phyloP scores from a whole-genome alignment of 2,797 vertebrate species.

The Buphagus erythrorhynchus region DNA sequence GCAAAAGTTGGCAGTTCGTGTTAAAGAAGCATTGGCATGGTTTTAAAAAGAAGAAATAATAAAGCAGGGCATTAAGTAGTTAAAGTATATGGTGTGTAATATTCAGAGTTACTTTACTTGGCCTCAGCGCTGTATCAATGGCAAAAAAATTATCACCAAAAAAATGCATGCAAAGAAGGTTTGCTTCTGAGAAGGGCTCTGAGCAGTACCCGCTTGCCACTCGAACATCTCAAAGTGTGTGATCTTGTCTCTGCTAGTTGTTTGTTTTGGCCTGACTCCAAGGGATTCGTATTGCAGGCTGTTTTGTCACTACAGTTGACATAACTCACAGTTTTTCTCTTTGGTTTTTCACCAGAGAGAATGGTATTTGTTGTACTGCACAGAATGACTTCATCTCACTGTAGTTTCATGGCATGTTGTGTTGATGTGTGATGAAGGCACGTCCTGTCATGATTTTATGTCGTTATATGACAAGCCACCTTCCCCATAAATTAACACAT shows the following conservation, averaged over 20 bases:
- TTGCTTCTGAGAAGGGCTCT: neutral
- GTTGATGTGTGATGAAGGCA: conserved; percentile 29
- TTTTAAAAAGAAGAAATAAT: neutral
- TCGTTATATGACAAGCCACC: neutral
- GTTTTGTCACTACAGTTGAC: conserved; percentile 48
- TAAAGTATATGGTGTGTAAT: neutral
- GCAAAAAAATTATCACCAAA: conserved; percentile 41
- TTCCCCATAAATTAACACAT: conserved; percentile 46
- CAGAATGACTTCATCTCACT: neutral
- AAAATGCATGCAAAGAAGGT: neutral
- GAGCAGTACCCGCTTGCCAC: neutral
- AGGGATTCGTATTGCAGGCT: conserved; percentile 12
- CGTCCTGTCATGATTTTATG: conserved; percentile 19
- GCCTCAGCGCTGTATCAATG: neutral
- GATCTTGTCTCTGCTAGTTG: conserved; percentile 31
- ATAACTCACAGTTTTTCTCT: conserved; percentile 30
- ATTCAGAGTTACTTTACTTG: conserved; percentile 22
- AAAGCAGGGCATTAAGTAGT: conserved; percentile 8
- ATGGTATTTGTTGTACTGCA: neutral
- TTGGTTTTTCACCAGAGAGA: conserved; percentile 10
- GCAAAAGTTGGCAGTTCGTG: neutral
- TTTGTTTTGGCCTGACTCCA: conserved; percentile 57
- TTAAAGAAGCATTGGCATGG: neutral
- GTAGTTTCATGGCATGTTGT: neutral
- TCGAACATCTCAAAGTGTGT: neutral